Percentiles rank a stretch among this genome's conserved stretches.
Evolutionary conservation across 2,113 vertebrate genomes (phyloP).

Genomic region (Micronycteris hirsuta): DNA sequence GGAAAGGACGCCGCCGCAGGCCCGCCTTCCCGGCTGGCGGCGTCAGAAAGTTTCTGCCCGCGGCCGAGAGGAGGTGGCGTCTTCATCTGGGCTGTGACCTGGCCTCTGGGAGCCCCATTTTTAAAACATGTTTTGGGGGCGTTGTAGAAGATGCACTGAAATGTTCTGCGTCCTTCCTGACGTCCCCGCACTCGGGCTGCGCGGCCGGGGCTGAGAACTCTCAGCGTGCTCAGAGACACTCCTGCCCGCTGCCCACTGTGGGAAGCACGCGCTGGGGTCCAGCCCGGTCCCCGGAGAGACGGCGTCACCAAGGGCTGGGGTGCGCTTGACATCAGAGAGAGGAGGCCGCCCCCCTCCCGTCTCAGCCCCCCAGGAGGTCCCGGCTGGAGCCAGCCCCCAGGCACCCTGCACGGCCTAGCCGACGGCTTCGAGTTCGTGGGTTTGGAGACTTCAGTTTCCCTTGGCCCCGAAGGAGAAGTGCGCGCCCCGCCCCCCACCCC

Average conservation of each 20-base stretch:
- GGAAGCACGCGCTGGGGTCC: background rate
- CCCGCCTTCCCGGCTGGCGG: rapidly evolving
- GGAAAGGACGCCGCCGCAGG: background rate
- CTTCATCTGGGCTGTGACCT: too few relatives aligned
- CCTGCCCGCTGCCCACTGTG: rapidly evolving
- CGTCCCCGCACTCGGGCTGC: rapidly evolving
- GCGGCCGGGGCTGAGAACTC: too few relatives aligned
- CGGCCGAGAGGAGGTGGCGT: rapidly evolving
- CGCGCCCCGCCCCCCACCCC: rapidly evolving
- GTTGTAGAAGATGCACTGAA: rapidly evolving
- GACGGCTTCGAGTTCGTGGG: rapidly evolving
- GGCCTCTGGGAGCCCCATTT: rapidly evolving
- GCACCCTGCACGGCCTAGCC: rapidly evolving
- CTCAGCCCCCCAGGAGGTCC: rapidly evolving
- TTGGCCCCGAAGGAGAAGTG: background rate
- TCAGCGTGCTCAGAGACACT: rapidly evolving
- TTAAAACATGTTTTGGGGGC: rapidly evolving
- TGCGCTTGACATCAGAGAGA: background rate
- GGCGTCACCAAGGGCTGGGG: rapidly evolving
- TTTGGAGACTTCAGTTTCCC: rapidly evolving
- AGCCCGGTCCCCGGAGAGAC: background rate
- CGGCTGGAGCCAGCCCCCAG: rapidly evolving
- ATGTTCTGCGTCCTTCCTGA: rapidly evolving
- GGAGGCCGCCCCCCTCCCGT: background rate
- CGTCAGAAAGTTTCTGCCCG: background rate